Evolutionary conservation across 2,797 vertebrate genomes (phyloP), one percentile per base, ranked within the genome.

Genomic region (Lycodopsis pacificus): DNA sequence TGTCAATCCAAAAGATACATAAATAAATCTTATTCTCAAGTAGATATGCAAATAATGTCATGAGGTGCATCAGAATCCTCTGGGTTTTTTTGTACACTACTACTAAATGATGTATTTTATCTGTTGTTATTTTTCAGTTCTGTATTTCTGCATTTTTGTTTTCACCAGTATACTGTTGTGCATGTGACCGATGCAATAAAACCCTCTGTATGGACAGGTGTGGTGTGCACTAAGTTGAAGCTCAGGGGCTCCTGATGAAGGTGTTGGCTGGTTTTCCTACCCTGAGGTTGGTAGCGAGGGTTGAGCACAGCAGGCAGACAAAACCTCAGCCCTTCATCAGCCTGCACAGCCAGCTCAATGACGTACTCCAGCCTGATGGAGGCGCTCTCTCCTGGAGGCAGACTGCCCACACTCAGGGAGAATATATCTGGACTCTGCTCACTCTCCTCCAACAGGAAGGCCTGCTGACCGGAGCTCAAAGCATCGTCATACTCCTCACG

Each of bases 261-360:
- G 5, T 53, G 64, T 12, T 46, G 63, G 2, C 62, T 62, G 53
- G 19, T 34, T 51, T 27, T 77, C 83, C 71, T 82, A 97, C 96
- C 94, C 17, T 61, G 75, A 22, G 94, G 94, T 7, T 85, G 80
- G 82, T 97, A 97, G 71, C 95, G 92, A 42, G 96, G 96, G 82
- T 96, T 97, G 70, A 97, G 94, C 44, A 96, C 88, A 5, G 92
- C 92, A 1, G 96, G 96, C 58, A 97, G 93, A 85, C 95, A 93
- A 44, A 96, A 97, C 53, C 94, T 92, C 85, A 97, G 84, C 1
- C 95, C 94, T 0, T 94, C 85, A 62, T 95, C 95, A 1, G 95
- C 93, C 88, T 97, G 93, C 54, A 96, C 84, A 12, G 92, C 73
- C 89, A 97, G 93, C 80, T 97, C 96, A 70, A 91, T 95, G 76